phyloP scores from a whole-genome alignment of 2,888 invertebrate species.

The Idaea aversata region DNA sequence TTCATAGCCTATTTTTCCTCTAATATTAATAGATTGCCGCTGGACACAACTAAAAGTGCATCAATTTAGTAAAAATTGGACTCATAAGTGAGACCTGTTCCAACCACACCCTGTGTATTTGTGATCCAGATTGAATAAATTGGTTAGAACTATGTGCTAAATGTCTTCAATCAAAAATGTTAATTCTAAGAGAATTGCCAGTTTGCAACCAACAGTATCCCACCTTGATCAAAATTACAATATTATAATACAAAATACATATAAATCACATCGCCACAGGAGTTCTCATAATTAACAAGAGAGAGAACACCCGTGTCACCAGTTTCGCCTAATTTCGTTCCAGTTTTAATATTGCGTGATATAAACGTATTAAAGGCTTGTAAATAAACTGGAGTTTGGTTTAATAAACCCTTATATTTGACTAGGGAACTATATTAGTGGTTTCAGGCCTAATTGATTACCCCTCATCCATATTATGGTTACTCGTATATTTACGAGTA shows the following conservation, averaged over 20 bases:
- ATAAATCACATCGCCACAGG: slow-evolving; percentile 27
- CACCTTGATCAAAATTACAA: slow-evolving; percentile 4
- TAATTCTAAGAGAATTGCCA: slow-evolving; percentile 7
- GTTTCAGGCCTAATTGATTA: slow-evolving; percentile 8
- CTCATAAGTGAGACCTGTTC: too few species aligned
- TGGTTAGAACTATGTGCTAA: too few species aligned
- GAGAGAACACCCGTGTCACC: slow-evolving; percentile 31
- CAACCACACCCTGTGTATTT: too few species aligned
- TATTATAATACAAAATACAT: slow-evolving; percentile 18
- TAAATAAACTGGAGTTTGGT: slow-evolving; percentile 40
- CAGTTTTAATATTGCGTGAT: slow-evolving; percentile 44
- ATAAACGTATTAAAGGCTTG: slow-evolving; percentile 30
- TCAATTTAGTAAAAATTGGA: too few species aligned
- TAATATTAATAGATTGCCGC: too few species aligned
- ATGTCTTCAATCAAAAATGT: too few species aligned
- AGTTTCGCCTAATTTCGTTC: slow-evolving; percentile 37
- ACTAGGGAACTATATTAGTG: slow-evolving; percentile 32
- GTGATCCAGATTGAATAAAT: too few species aligned
- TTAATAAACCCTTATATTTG: slow-evolving; percentile 30
- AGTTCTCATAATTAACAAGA: slow-evolving; percentile 29
- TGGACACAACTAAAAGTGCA: too few species aligned
- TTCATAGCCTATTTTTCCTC: too few species aligned
- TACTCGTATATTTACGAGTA: background rate
- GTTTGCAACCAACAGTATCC: slow-evolving; percentile 2
- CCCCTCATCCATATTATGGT: background rate